Conservation (phyloP, 2,797 vertebrate genomes). For the Sylvilagus floridanus region DNA sequence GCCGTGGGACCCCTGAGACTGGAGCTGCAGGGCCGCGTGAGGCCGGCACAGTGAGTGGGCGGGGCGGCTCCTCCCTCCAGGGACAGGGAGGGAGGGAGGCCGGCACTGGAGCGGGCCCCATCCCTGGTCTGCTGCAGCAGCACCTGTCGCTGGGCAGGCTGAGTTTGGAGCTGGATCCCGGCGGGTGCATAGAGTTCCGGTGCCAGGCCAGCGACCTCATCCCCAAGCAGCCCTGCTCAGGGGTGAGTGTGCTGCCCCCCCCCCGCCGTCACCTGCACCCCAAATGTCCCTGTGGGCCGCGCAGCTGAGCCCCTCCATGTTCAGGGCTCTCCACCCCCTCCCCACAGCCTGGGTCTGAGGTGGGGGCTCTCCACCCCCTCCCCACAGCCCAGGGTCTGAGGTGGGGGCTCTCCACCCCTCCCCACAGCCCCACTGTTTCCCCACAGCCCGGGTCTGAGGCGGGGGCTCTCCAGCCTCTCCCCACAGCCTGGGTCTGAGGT, state of each 20-base stretch:
- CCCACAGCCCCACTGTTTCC: too few relatives aligned
- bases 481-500: too few relatives aligned
- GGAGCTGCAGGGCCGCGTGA: constrained; percentile 89
- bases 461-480: background rate
- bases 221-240: constrained; percentile 48
- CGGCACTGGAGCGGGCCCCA: background rate
- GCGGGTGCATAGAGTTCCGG: constrained; percentile 89
- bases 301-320: background rate
- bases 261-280: background rate
- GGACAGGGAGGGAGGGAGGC: background rate
- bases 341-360: background rate
- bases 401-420: background rate
- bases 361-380: too few relatives aligned
- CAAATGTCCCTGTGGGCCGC: background rate
- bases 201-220: constrained; percentile 92
- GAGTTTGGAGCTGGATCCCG: constrained; percentile 89
- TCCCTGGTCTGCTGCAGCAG: accelerated
- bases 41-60: constrained; percentile 90
- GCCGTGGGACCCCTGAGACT: constrained; percentile 89
- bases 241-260: constrained; percentile 81
- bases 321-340: background rate
- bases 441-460: background rate
- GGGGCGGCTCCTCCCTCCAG: accelerated
- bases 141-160: constrained; percentile 88
- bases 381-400: background rate